Percentiles rank a stretch among this genome's conserved stretches.
Evolutionary conservation across 1,140 invertebrate species (phyloP).

Genomic region (Drosophila lacteicornis): DNA sequence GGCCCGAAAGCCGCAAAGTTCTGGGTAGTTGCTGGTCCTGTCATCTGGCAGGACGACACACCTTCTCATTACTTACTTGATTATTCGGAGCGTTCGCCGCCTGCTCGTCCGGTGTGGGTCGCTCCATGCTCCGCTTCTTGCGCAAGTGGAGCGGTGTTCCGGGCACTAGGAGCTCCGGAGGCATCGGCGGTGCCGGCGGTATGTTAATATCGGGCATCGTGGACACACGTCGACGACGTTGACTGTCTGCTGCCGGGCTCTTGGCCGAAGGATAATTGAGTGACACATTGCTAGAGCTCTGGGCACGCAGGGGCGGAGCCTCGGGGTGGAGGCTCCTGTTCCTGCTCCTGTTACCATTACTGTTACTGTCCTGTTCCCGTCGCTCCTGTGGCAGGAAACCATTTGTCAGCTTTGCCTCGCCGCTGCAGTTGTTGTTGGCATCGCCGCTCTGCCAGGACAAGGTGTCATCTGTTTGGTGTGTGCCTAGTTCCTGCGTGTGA

Average conservation of each 20-base stretch:
- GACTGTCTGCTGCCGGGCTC: constrained; percentile 36
- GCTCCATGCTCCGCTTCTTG: constrained; percentile 66
- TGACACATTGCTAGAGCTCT: constrained; percentile 67
- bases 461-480: constrained; percentile 62
- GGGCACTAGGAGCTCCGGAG: constrained; percentile 60
- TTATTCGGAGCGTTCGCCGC: constrained; percentile 24
- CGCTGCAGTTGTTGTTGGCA: constrained; percentile 61
- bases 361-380: constrained; percentile 29
- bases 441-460: constrained; percentile 71
- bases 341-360: constrained; percentile 5
- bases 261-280: constrained; percentile 72
- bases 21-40: constrained; percentile 18
- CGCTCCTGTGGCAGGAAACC: constrained; percentile 55
- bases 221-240: constrained; percentile 60
- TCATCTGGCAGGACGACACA: constrained; percentile 8
- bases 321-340: background rate
- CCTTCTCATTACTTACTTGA: constrained; percentile 61
- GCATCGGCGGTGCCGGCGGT: constrained; percentile 75
- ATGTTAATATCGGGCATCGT: constrained; percentile 73
- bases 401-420: constrained; percentile 50
- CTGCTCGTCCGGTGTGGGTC: constrained; percentile 5
- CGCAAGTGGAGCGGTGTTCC: constrained; percentile 63
- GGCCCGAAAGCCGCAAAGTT: constrained; percentile 18
- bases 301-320: constrained; percentile 36
- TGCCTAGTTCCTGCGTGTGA: constrained; percentile 72